Base-by-base conservation (phyloP, 1,140 invertebrate genomes). In the Ladona fulva region DNA sequence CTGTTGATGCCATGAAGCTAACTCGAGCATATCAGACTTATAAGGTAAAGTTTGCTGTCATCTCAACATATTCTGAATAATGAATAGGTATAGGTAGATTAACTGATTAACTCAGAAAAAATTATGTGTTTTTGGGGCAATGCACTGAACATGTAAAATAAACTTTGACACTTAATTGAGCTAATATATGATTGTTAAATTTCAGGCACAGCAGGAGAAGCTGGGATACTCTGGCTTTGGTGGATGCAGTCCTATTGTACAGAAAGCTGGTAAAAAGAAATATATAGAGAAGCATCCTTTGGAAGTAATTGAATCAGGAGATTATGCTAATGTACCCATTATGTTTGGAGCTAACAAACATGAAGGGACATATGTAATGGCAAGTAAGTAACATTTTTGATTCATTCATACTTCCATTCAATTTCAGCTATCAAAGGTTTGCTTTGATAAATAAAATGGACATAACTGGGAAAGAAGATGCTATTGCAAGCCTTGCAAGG, bases 341-440 rank as follows among this genome's bases (percentile, higher is more conserved):
- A 75, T 75, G 24, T 75, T 75, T 42, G 74, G 74, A 25, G 74
- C 74, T 5, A 75, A 75, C 19, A 75, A 25, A 42, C 19, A 75
- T 75, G 74, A 75, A 75, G 74, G 74, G 10, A 75, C 74, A 6
- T 66, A 19, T 66, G 16, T 66, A 66, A 19, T 66, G 14, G 14
- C 52, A 22, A 22, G 52, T 66, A 5, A 22, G 52, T 66, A 6
- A 37, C 8, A 37, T 8, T 1, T 37, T 37, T 37, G 1, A 8
- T 37, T 37, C 1, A 37, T 37, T n/a, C n/a, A n/a, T n/a, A n/a
- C n/a, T n/a, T n/a, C n/a, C n/a, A n/a, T n/a, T n/a, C n/a, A n/a
- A n/a, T n/a, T n/a, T n/a, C n/a, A n/a, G n/a, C n/a, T 37, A 37
- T 37, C 1, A 37, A 37, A 37, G 8, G 1, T 5, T 37, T 37